A percentile compares a stretch with the other conserved stretches of the same genome.
Conservation (phyloP, 2,113 vertebrate genomes). For the Dascyllus trimaculatus region DNA sequence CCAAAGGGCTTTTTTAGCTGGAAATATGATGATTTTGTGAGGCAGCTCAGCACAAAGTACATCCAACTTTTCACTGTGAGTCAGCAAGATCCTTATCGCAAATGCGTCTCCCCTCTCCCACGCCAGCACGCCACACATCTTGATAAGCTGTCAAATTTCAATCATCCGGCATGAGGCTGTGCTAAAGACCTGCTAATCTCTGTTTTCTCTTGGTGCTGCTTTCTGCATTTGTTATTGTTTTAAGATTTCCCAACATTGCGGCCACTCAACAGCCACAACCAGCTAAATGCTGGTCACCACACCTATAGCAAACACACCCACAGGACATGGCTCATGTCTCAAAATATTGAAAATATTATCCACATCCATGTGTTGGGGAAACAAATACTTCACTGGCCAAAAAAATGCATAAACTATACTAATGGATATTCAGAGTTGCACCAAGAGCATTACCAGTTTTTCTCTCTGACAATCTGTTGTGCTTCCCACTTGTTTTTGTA, state of each 20-base stretch:
- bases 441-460: background rate
- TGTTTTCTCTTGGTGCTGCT: constrained; percentile 10
- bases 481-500: background rate
- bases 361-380: constrained; percentile 57
- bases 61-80: constrained; percentile 18
- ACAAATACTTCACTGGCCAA: constrained; percentile 64
- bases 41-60: constrained; percentile 5
- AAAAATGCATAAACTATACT: constrained; percentile 52
- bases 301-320: constrained; percentile 65
- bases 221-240: constrained; percentile 33
- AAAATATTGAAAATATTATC: constrained; percentile 63
- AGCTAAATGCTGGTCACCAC: constrained; percentile 59
- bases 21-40: constrained; percentile 8
- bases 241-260: constrained; percentile 33
- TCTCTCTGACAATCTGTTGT: background rate
- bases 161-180: constrained; percentile 13
- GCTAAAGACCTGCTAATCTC: constrained; percentile 17
- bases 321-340: constrained; percentile 63
- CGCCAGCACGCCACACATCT: constrained; percentile 14
- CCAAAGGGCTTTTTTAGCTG: background rate
- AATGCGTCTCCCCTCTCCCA: background rate
- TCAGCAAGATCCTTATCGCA: constrained; percentile 35
- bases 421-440: constrained; percentile 37
- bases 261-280: constrained; percentile 53
- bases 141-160: constrained; percentile 46